Evolutionary conservation across 2,888 invertebrate genomes (phyloP), one percentile per base, ranked within the genome.

Genomic region (Pasiphila rectangulata): DNA sequence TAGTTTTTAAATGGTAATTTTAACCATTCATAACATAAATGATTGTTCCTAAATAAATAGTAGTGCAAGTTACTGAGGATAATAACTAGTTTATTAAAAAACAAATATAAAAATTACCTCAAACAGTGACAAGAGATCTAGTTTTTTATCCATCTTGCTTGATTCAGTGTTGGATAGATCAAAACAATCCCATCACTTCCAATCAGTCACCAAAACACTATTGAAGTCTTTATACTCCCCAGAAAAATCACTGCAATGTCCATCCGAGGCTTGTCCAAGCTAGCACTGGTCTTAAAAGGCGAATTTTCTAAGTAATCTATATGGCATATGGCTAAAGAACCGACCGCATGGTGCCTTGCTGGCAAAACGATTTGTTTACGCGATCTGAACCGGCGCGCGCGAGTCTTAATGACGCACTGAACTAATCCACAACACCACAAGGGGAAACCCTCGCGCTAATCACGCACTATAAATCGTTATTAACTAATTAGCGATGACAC

Each of bases 271-370:
- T 46, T 38, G 48, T 48, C 54, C 52, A 41, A 47, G 52, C 46
- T 52, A 61, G 53, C 21, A 57, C 35, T 54, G 56, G 51, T 43
- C 40, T 57, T 45, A 56, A 71, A 60, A 42, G 47, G 46, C 56
- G 46, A 59, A 61, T 67, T 61, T 72, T 39, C 24, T 19, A 63
- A 72, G 32, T 56, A 60, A 59, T 36, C 59, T 63, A 64, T 21
- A 46, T 56, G 69, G 75, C 87, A 87, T 87, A 87, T 85, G 87
- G 84, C 47, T 67, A 63, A 68, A 57, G 60, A 59, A 67, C 59
- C 73, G 68, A 83, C 85, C 87, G 80, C 87, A 87, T 87, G 87
- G 85, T 86, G 87, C 87, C 80, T 80, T 70, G 85, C 70, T 87
- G 87, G 87, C 87, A 88, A 66, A 54, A 65, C 49, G 57, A 61